These are phyloP conservation scores for Brachyistius frenatus DNA, from an alignment of 2,113 vertebrate species.

Conservation along the genomic window DNA sequence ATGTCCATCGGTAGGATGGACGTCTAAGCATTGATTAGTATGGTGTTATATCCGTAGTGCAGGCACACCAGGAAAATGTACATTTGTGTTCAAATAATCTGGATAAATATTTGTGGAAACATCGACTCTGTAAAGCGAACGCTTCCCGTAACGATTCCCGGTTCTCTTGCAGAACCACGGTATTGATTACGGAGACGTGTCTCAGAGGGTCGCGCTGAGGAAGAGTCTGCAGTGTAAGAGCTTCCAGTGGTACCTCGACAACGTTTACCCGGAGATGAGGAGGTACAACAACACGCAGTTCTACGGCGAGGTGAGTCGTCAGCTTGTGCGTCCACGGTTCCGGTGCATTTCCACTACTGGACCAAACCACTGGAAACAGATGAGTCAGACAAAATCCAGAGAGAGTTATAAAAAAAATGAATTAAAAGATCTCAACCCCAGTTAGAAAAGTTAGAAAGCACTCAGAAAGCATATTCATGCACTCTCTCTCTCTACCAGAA, in stretches of 20 bases:
- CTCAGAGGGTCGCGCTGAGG: conserved; percentile 89
- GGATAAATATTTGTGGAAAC: background rate
- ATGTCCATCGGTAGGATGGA: too few species aligned
- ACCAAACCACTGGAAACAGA: background rate
- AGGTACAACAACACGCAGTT: conserved; percentile 94
- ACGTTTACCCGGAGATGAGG: conserved; percentile 98
- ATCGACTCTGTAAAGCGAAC: background rate
- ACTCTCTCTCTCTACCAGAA: too few species aligned
- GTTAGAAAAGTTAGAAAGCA: too few species aligned
- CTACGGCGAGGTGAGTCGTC: conserved; percentile 93
- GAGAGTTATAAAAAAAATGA: background rate
- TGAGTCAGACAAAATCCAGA: background rate
- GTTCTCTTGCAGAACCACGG: conserved; percentile 90
- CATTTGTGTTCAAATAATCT: too few species aligned
- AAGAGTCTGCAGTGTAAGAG: conserved; percentile 94
- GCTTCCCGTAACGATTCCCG: background rate
- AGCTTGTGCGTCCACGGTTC: background rate
- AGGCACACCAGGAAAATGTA: too few species aligned
- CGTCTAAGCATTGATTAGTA: too few species aligned
- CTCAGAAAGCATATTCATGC: too few species aligned
- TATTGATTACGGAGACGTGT: conserved; percentile 97
- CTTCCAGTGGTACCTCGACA: conserved; percentile 98
- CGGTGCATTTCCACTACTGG: background rate
- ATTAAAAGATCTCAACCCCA: too few species aligned
- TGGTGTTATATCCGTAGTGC: too few species aligned